Percentiles rank a stretch among this genome's conserved stretches.
Conservation (phyloP, 1,140 invertebrate genomes). For the Agrypnia vestita region DNA sequence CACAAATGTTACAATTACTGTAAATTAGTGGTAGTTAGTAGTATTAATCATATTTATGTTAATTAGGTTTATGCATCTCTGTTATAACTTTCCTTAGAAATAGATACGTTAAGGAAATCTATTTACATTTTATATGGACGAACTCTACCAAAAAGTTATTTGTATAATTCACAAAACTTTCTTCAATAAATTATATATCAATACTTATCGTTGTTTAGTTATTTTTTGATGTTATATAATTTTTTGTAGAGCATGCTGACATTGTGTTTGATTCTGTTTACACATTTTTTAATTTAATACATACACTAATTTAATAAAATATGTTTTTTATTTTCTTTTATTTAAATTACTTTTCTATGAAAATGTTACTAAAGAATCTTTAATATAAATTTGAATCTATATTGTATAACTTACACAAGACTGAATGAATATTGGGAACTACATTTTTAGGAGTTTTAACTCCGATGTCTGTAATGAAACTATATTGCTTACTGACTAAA, state of each 20-base stretch:
- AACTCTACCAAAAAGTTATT: conserved; percentile 41
- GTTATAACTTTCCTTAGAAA: conserved; percentile 6
- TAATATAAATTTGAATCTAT: too few relatives aligned
- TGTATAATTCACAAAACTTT: conserved; percentile 59
- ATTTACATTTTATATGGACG: conserved; percentile 35
- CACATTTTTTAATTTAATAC: conserved; percentile 21
- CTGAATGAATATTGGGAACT: too few relatives aligned
- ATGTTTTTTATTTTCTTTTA: conserved; percentile 17
- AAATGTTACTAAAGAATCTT: too few relatives aligned
- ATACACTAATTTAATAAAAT: conserved; percentile 39
- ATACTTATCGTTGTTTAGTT: conserved; percentile 63
- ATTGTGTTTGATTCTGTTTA: conserved; percentile 18
- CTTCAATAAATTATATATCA: conserved; percentile 62
- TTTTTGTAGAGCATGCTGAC: conserved; percentile 27
- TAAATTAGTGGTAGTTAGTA: conserved; percentile 24
- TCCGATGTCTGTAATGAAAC: too few relatives aligned
- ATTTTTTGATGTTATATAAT: conserved; percentile 63
- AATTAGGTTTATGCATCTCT: conserved; percentile 28
- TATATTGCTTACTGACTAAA: too few relatives aligned
- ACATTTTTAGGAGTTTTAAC: too few relatives aligned
- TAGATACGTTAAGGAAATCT: conserved; percentile 28
- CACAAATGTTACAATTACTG: background rate
- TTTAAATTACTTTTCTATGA: background rate
- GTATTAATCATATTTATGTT: conserved; percentile 30
- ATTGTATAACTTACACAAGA: too few relatives aligned